Evolutionary conservation across 2,797 vertebrate genomes (phyloP), one percentile per base, ranked within the genome.

Genomic region (Loris lydekkerianus): DNA sequence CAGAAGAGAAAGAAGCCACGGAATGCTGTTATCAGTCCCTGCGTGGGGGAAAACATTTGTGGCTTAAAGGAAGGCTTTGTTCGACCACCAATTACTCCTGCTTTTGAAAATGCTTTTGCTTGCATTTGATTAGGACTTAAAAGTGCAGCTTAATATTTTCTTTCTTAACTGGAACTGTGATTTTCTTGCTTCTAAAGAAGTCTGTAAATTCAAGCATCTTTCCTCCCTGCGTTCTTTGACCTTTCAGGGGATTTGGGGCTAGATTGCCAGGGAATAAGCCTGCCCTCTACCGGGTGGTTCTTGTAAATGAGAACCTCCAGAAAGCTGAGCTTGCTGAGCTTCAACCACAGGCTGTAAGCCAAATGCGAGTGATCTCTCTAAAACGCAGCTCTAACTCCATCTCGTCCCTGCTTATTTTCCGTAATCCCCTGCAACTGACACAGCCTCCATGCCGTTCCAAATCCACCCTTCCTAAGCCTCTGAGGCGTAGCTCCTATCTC

Each of bases 81-180:
- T 95, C 9, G 1, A 89, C 94, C 89, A 97, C 93, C 91, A 95
- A 89, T 97, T 95, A 95, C 83, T 96, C 65, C 61, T 63, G 80
- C 93, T 95, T 97, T 96, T 93, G 91, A 97, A 96, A 96, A 94
- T n/a, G 91, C 80, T 96, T 96, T 97, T 86, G 93, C 85, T 95
- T 88, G 91, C 86, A 88, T 93, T 96, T 96, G 93, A 95, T 97
- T 93, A 96, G 94, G 81, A 96, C 90, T 98, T 94, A 81, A 95
- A 97, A 96, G 94, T 72, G 60, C 53, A 29, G 93, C 78, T 96
- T 96, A 93, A 91, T 14, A 58, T 75, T 93, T 65, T 73, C 82
- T 18, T 58, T 80, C 89, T 94, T 82, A 61, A 61, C 93, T 84
- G 89, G 46, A 95, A 95, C 86, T 81, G 80, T 43, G 93, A 90